Evolutionary conservation across 2,797 vertebrate species (phyloP), one percentile per base, ranked within the genome.

Genomic region (Phyllotis vaccarum): DNA sequence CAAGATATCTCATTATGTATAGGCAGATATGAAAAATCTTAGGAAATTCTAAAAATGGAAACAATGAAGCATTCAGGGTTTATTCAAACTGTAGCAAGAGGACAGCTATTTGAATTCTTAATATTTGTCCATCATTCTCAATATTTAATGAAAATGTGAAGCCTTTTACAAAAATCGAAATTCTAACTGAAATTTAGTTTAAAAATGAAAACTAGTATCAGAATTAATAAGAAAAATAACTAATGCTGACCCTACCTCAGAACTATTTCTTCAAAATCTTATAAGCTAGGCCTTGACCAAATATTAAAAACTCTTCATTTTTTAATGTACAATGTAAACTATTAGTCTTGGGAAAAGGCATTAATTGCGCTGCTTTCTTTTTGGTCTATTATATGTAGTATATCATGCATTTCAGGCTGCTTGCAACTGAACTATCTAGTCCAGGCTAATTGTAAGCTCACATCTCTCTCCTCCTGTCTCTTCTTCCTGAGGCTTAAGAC

Each of bases 181-280:
- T 54, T 74, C 49, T 74, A 85, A 14, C 10, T 22, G 90, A 81
- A 60, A 81, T 74, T 92, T 94, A 49, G 5, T 49, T 49, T 5
- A 49, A 49, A 49, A 64, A 22, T 40, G 62, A 95, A 93, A 93
- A 66, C 6, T 3, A 14, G 49, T 75, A 70, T 22, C 16, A 95
- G 64, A 91, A 31, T 72, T 88, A 85, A 79, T 40, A 89, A 88
- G 22, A 64, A 76, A 94, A 94, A 43, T 76, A 40, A n/a, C 13
- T 60, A 21, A 58, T 66, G 8, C 14, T 80, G 56, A 12, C 16
- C 49, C 8, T 86, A 52, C 19, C 11, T 52, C n/a, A 86, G 22
- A 78, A 37, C n/a, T 90, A n/a, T 52, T 72, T 34, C 17, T 12
- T 92, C 8, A n/a, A 52, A 83, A 64, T 79, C 34, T 95, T 0